Percentiles rank a stretch among this genome's conserved stretches.
Conservation (phyloP, 1,140 invertebrate genomes). For the Caenorhabditis remanei region DNA sequence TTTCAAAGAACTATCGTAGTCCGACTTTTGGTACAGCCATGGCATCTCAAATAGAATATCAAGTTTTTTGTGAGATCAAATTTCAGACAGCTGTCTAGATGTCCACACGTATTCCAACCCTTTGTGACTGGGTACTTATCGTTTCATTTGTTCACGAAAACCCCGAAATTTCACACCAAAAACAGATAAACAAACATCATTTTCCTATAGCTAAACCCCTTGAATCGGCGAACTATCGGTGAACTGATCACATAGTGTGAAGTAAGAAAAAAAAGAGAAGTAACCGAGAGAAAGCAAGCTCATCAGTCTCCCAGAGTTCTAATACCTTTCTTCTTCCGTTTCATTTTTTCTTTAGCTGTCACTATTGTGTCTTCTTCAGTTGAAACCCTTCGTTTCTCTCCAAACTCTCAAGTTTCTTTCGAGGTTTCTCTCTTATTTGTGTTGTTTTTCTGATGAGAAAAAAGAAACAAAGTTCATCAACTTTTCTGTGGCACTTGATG, state of each 20-base stretch:
- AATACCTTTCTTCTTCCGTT: neutral
- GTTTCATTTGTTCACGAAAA: slow-evolving; percentile 55
- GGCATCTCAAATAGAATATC: neutral
- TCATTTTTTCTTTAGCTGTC: slow-evolving; percentile 32
- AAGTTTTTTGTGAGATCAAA: slow-evolving; percentile 26
- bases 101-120: neutral
- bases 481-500: neutral
- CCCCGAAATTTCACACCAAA: slow-evolving; percentile 45
- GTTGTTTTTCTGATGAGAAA: neutral
- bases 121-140: slow-evolving; percentile 34
- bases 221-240: slow-evolving; percentile 38
- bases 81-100: slow-evolving; percentile 30
- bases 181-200: slow-evolving; percentile 44
- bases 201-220: neutral
- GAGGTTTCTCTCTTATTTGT: neutral
- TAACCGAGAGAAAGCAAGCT: neutral
- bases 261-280: slow-evolving; percentile 2
- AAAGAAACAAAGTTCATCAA: slow-evolving; percentile 13
- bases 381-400: neutral
- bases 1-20: neutral
- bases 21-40: neutral
- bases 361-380: neutral
- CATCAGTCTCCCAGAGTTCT: slow-evolving; percentile 15
- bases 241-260: slow-evolving; percentile 43
- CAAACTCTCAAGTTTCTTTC: neutral